Evolutionary conservation across 2,888 invertebrate species (phyloP), one percentile per base, ranked within the genome.

Genomic region (Nephrotoma guestfalica): DNA sequence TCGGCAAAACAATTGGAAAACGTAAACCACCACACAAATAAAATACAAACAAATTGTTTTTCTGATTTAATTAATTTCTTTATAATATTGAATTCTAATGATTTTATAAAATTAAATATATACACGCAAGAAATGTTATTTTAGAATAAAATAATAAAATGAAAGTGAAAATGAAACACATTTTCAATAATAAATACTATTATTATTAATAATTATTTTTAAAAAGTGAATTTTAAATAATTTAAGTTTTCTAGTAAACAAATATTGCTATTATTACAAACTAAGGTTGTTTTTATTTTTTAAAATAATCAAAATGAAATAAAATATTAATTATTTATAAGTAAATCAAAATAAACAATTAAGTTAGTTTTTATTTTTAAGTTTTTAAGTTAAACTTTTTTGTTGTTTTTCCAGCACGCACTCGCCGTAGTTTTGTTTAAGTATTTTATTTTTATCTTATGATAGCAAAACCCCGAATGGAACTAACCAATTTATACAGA

Each of bases 1-100:
- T 89, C 91, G 91, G 87, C 92, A 92, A 88, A 92, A 92, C 87
- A 92, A 92, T 87, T 92, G 92, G 92, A 92, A 92, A 89, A 91
- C 91, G 88, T 92, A 90, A 90, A 88, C 88, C 71, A 18, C 6
- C 11, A 43, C 5, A 9, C 30, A 71, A 30, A 71, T 71, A 30
- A 30, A 2, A 30, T 9, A 30, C 9, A 71, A 51, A 30, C 3
- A 30, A 43, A 57, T 57, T 57, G 9, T 57, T 57, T 71, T 71
- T 71, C 30, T 71, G 30, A 30, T 30, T 51, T 71, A 71, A 71
- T 71, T 71, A 18, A 51, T 51, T 51, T 51, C 51, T 51, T 51
- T 51, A 51, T 15, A 51, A 71, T 30, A 30, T 30, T 71, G 71
- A 71, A 71, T 71, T 71, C 30, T 71, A 71, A 71, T 71, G 71